Conservation (phyloP, 2,797 vertebrate genomes). For the Hapalemur alaotrensis region DNA sequence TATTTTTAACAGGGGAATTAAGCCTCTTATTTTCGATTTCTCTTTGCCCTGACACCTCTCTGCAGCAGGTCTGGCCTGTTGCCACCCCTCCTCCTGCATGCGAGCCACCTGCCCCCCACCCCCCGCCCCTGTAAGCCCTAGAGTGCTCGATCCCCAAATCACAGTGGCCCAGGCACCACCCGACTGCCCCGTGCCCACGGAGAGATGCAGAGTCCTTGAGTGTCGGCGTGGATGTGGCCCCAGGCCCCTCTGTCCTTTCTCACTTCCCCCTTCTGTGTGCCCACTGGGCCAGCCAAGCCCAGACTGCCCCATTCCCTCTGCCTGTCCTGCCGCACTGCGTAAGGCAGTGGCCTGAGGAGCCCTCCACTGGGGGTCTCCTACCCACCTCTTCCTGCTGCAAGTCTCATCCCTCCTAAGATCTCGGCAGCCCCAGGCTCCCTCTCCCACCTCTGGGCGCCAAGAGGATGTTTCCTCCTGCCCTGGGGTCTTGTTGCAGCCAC, state of each 20-base stretch:
- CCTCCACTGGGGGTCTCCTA: rapidly evolving
- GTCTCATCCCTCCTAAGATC: neutral
- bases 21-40: neutral
- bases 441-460: neutral
- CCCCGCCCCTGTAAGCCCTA: rapidly evolving
- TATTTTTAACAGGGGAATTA: neutral
- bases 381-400: rapidly evolving
- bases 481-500: neutral
- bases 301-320: neutral
- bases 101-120: neutral
- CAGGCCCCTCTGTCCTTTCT: neutral
- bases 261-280: neutral
- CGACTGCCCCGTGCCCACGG: neutral
- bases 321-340: neutral
- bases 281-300: neutral
- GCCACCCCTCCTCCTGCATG: neutral
- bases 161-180: neutral
- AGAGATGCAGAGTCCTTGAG: neutral
- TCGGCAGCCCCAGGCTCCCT: neutral
- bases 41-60: too few relatives aligned
- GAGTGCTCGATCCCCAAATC: rapidly evolving
- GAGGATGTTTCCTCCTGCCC: neutral
- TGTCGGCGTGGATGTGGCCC: neutral
- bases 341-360: neutral
- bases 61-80: neutral